A percentile compares a stretch with the other conserved stretches of the same genome.
Evolutionary conservation across 2,888 invertebrate species (phyloP).

Genomic region (Cataglyphis rosenhaueri): DNA sequence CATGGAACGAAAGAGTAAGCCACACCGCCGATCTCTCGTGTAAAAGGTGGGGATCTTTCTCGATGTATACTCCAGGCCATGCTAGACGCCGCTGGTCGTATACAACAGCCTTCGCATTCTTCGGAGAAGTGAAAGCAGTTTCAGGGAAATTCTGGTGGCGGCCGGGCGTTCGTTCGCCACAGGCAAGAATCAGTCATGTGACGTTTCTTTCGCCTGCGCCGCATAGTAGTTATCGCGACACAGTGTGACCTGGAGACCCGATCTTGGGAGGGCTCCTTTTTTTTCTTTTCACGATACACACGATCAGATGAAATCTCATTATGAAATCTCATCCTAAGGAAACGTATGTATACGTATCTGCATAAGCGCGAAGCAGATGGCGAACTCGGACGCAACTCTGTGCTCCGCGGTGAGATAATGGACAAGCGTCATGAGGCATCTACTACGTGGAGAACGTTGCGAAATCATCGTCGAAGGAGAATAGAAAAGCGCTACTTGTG

Average conservation of each 20-base stretch:
- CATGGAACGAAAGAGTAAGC: conserved; percentile 23
- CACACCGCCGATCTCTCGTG: conserved; percentile 18
- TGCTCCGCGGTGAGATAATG: conserved; percentile 45
- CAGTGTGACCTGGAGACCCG: neutral
- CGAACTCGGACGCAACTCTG: conserved; percentile 26
- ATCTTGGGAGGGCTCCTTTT: neutral
- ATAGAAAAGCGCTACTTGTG: conserved; percentile 32
- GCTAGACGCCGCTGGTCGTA: conserved; percentile 45
- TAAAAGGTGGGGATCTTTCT: conserved; percentile 18
- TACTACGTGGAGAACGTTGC: conserved; percentile 45
- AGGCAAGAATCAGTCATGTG: conserved; percentile 9
- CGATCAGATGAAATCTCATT: conserved; percentile 17
- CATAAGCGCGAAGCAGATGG: conserved; percentile 34
- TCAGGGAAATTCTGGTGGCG: conserved; percentile 81
- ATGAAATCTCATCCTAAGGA: conserved; percentile 20
- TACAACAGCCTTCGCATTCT: conserved; percentile 82
- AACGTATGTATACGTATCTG: conserved; percentile 1
- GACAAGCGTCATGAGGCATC: conserved; percentile 42
- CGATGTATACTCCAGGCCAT: conserved; percentile 23
- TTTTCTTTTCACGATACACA: neutral
- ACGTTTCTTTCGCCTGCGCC: conserved; percentile 26
- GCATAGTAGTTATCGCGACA: neutral
- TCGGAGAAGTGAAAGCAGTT: conserved; percentile 84
- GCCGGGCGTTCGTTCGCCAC: conserved; percentile 61
- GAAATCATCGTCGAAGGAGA: conserved; percentile 30